A percentile compares a stretch with the other conserved stretches of the same genome.
Conservation (phyloP, 2,888 invertebrate species). For the Hydrotaea diabolus region DNA sequence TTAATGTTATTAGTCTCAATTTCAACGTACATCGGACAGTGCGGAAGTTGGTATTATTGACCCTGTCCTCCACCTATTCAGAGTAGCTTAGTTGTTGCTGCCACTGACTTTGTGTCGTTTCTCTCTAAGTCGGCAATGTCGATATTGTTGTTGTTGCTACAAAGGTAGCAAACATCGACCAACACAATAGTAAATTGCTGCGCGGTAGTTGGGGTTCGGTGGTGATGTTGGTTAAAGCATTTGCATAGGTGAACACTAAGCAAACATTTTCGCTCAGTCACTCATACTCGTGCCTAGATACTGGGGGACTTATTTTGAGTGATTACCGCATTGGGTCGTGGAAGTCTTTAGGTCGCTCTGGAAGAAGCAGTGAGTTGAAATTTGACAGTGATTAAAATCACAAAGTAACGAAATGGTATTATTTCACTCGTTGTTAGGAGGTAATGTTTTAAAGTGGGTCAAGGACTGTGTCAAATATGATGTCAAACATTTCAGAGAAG, state of each 20-base stretch:
- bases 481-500: not conserved
- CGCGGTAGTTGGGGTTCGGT: not conserved
- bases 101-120: not conserved
- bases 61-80: constrained; percentile 6
- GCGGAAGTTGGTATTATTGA: not conserved
- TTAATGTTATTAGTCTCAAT: constrained; percentile 4
- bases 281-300: not conserved
- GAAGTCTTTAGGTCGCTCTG: not conserved
- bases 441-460: not conserved
- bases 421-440: not conserved
- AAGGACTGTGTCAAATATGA: not conserved
- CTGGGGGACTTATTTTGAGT: not conserved
- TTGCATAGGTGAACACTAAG: not conserved
- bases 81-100: constrained; percentile 16
- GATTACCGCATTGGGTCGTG: not conserved
- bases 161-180: not conserved
- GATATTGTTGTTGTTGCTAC: not conserved
- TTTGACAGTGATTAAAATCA: not conserved
- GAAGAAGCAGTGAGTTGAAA: not conserved
- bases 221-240: not conserved
- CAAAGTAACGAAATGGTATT: not conserved
- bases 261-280: no score
- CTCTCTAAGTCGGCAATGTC: not conserved
- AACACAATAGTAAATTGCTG: no score
- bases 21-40: not conserved